Evolutionary conservation across 2,113 vertebrate species (phyloP).

Genomic region (Salvelinus sp.): DNA sequence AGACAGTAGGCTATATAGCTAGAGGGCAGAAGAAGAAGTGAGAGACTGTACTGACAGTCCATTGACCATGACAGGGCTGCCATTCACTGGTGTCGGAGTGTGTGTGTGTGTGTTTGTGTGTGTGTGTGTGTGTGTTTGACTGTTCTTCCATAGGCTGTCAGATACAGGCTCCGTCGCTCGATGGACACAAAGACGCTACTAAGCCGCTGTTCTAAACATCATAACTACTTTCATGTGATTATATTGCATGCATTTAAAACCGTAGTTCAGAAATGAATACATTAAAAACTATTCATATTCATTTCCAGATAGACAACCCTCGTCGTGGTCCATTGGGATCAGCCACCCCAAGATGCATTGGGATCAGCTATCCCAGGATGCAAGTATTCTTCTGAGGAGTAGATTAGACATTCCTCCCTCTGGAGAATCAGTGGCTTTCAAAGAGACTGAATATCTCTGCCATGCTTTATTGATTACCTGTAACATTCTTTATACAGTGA

Average conservation of each 20-base stretch:
- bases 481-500: neutral
- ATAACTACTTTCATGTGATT: no score
- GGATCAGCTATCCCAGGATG: neutral
- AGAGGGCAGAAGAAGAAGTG: constrained; percentile 56
- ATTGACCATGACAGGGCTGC: constrained; percentile 57
- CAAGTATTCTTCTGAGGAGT: neutral
- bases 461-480: neutral
- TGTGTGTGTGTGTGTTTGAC: neutral
- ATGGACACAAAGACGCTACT: neutral
- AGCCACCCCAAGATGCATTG: neutral
- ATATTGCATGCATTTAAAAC: no score
- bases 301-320: no score
- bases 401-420: neutral
- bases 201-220: no score
- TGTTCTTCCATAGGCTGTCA: constrained; percentile 42
- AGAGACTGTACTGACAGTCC: constrained; percentile 46
- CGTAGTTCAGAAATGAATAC: no score
- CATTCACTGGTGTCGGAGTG: constrained; percentile 56
- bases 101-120: constrained; percentile 15
- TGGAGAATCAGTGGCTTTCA: neutral
- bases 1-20: constrained; percentile 47
- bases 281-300: no score
- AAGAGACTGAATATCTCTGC: neutral
- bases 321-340: neutral
- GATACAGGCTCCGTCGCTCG: constrained; percentile 27